Evolutionary conservation across 2,113 vertebrate genomes (phyloP).

Genomic region (Strix aluco): DNA sequence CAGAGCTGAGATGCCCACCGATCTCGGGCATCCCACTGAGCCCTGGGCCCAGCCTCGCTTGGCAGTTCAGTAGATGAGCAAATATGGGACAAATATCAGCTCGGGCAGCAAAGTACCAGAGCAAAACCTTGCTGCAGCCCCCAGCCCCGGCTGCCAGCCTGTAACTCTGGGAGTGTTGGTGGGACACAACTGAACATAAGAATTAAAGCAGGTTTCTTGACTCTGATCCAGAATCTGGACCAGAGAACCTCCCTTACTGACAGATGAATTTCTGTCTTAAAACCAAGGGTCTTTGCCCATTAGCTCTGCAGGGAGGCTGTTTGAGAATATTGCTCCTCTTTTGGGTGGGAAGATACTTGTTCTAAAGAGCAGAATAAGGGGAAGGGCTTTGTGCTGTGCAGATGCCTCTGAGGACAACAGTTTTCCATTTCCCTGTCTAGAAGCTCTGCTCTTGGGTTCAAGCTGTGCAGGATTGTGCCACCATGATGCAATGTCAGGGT

Average conservation of each 20-base stretch:
- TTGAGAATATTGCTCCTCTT: background rate
- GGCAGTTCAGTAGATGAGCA: background rate
- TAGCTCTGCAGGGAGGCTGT: background rate
- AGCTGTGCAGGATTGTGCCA: background rate
- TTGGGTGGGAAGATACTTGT: background rate
- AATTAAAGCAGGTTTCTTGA: background rate
- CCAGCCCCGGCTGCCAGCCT: background rate
- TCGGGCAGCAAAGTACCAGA: background rate
- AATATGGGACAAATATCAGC: background rate
- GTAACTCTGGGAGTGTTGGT: background rate
- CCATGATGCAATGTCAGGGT: background rate
- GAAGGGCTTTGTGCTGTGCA: background rate
- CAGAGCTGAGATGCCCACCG: background rate
- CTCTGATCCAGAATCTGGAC: background rate
- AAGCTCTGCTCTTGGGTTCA: background rate
- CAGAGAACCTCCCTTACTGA: background rate
- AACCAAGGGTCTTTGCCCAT: background rate
- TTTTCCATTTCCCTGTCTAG: background rate
- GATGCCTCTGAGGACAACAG: background rate
- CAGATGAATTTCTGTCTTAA: background rate
- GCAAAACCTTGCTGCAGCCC: background rate
- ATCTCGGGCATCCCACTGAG: background rate
- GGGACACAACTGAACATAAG: rapidly evolving
- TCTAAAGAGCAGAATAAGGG: background rate
- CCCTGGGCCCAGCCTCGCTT: background rate